phyloP scores from a whole-genome alignment of 2,113 vertebrate genomes.

The Neodontobutis hainanensis region DNA sequence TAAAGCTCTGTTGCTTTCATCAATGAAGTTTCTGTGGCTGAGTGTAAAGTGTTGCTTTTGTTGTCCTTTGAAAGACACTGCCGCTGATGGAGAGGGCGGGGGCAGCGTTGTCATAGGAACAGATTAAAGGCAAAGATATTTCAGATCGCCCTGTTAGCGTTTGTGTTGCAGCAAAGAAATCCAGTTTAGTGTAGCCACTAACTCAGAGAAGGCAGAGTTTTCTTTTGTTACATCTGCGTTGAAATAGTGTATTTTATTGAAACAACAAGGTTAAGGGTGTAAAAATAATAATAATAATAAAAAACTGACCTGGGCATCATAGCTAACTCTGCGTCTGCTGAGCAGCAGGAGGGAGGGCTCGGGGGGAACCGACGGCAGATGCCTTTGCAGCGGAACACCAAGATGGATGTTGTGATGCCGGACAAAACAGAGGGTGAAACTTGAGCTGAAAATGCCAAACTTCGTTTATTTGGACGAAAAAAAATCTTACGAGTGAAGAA shows the following conservation, averaged over 20 bases:
- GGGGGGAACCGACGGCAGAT: constrained; percentile 40
- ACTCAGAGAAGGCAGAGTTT: neutral
- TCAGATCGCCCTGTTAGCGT: constrained; percentile 12
- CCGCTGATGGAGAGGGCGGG: constrained; percentile 6
- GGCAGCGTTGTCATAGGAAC: constrained; percentile 59
- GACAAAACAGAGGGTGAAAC: constrained; percentile 25
- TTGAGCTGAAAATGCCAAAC: neutral
- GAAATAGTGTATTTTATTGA: neutral
- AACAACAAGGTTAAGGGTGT: neutral
- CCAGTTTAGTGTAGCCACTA: neutral
- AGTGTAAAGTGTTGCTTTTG: constrained; percentile 10
- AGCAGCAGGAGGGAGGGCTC: constrained; percentile 17
- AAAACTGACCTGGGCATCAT: neutral
- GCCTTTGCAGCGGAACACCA: constrained; percentile 66
- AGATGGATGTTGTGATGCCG: constrained; percentile 46
- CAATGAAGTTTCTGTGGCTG: neutral
- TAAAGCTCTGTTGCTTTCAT: neutral
- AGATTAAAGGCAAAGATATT: constrained; percentile 61
- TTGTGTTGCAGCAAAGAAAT: neutral
- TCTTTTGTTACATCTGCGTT: too few relatives aligned
- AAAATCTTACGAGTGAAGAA: neutral
- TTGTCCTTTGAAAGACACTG: constrained; percentile 10
- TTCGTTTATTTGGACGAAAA: neutral
- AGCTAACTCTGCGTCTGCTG: constrained; percentile 13
- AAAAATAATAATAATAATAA: too few relatives aligned